phyloP scores from a whole-genome alignment of 2,113 vertebrate genomes.

The Lophotis ruficrista region DNA sequence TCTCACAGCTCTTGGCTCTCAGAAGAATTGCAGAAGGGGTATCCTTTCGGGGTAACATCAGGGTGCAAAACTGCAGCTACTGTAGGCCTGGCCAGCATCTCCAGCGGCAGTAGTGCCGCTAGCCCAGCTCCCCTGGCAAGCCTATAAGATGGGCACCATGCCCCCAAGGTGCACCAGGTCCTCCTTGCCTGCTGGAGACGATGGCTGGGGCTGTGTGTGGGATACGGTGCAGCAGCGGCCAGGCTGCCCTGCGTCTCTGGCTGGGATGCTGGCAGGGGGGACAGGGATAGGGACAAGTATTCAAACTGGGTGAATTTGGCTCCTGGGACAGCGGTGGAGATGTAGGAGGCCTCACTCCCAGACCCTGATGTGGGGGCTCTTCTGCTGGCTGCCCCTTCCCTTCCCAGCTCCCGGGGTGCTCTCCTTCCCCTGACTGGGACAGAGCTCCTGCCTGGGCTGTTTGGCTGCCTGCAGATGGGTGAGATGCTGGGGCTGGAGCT shows the following conservation, averaged over 20 bases:
- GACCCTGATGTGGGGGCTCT: background rate
- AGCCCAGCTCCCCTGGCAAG: background rate
- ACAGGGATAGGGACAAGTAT: no score
- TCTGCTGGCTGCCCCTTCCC: background rate
- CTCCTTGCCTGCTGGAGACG: background rate
- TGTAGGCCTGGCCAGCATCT: background rate
- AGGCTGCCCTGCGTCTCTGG: rapidly evolving
- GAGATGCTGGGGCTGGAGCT: background rate
- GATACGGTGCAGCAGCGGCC: rapidly evolving
- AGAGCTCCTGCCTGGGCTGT: background rate
- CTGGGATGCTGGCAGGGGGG: background rate
- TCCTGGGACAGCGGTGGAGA: background rate
- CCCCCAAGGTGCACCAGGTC: rapidly evolving
- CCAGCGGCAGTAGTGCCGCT: rapidly evolving
- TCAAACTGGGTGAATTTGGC: rapidly evolving
- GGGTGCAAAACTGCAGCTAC: background rate
- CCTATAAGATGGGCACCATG: background rate
- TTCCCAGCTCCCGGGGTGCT: background rate
- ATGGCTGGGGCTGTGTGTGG: background rate
- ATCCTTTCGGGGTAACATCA: background rate
- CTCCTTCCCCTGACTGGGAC: rapidly evolving
- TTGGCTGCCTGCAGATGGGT: background rate
- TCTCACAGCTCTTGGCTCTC: background rate
- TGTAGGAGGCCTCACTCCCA: background rate
- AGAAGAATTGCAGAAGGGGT: background rate